Base-by-base conservation (phyloP, 2,113 vertebrate species). In the Thomomys bottae region DNA sequence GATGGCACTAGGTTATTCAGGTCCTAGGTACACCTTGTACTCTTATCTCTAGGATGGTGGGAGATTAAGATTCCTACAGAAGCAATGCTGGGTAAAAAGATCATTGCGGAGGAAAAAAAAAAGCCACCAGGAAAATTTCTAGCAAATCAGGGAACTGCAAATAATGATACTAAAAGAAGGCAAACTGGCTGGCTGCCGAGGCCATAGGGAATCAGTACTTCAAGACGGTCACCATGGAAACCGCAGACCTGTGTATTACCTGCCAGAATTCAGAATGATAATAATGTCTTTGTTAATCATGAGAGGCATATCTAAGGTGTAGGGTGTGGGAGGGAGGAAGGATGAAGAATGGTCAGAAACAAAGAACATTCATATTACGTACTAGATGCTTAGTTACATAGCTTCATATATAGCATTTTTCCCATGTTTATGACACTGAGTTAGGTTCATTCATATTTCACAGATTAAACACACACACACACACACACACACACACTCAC, bases 251-350 rank as follows among this genome's bases (percentile, higher is more conserved):
- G 14, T 28, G 9, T 40, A 45, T 49, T 49, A 38, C 72, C 70
- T 64, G 54, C 57, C 26, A 63, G 70, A 42, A 71, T 49, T 70
- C 64, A n/a, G 82, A 66, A 36, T 17, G 40, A 34, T n/a, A 21
- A 6, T 30, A 15, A 42, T 34, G 49, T 18, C 79, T 42, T 61
- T 36, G 45, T 40, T 83, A 54, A 36, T 70, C 21, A 1, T 14
- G 57, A 63, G 3, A 24, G 36, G 61, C 11, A 1, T 61, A 24
- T 21, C 42, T 54, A 45, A 34, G 14, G 14, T 54, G 45, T 3
- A 30, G n/a, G 2, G 71, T 0, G 2, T 10, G 32, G 18, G 14
- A 20, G 49, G n/a, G 30, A 2, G 71, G 0, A 1, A 11, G 34
- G 18, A 8, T n/a, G 28, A 24, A 61, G 40, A 20, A 18, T 73